Conservation (phyloP, 1,140 invertebrate species). For the Polypedilum pembai region DNA sequence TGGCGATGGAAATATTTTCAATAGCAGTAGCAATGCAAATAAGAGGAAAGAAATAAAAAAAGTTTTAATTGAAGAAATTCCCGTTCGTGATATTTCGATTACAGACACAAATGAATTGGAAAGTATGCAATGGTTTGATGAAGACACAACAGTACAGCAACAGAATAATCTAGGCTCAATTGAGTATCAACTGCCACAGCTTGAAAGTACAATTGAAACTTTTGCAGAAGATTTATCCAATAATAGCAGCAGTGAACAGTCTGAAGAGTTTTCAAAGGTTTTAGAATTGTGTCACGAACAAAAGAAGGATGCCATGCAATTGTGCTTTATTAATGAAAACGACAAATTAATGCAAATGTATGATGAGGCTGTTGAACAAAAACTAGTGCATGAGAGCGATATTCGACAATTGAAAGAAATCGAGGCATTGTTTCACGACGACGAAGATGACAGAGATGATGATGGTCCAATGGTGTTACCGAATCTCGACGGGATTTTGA, state of each 20-base stretch:
- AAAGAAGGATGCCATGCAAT: slow-evolving; percentile 19
- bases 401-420: not conserved
- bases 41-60: not conserved
- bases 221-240: slow-evolving; percentile 1
- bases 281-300: slow-evolving; percentile 11
- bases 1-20: not conserved
- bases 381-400: not conserved
- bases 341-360: slow-evolving; percentile 23
- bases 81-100: not conserved
- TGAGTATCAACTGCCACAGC: not conserved
- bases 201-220: not conserved
- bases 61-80: slow-evolving; percentile 7
- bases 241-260: not conserved
- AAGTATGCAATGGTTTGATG: slow-evolving; percentile 24
- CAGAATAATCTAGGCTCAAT: not conserved
- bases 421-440: not conserved
- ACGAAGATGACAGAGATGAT: not conserved
- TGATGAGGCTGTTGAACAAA: slow-evolving; percentile 23
- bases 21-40: not conserved
- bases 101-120: not conserved
- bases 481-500: not conserved
- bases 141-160: not conserved
- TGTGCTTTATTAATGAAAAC: slow-evolving; percentile 11
- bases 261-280: slow-evolving; percentile 19
- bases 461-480: not conserved